These are phyloP conservation scores for Labeo catla DNA, from an alignment of 2,113 vertebrate species.

Conservation along the genomic window DNA sequence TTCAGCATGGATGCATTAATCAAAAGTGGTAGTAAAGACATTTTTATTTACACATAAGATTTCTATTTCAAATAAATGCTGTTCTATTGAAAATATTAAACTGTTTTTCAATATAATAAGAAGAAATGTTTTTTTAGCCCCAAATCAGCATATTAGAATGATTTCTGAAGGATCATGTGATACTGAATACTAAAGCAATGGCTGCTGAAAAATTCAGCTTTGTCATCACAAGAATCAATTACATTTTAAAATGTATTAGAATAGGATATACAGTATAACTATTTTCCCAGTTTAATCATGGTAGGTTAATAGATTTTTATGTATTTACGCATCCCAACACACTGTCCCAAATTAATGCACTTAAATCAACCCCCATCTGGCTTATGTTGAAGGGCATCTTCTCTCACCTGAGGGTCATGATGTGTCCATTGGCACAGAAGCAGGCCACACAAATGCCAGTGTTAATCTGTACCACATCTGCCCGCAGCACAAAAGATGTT, in stretches of 20 bases:
- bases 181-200: neutral
- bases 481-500: constrained; percentile 94
- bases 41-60: neutral
- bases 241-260: neutral
- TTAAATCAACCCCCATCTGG: neutral
- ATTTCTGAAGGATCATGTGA: neutral
- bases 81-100: too few species aligned
- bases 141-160: neutral
- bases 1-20: neutral
- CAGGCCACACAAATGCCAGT: constrained; percentile 91
- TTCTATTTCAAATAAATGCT: too few species aligned
- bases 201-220: neutral
- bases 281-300: neutral
- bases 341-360: neutral
- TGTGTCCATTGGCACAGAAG: constrained; percentile 99
- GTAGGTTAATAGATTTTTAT: neutral
- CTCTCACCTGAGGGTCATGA: constrained; percentile 97
- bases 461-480: constrained; percentile 90
- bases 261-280: neutral
- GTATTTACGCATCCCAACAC: neutral
- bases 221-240: neutral
- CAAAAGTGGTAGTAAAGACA: neutral
- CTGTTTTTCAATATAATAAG: too few species aligned
- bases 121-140: neutral
- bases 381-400: neutral